These are phyloP conservation scores for Ceriagrion tenellum DNA, from an alignment of 2,888 invertebrate species.

Conservation along the genomic window DNA sequence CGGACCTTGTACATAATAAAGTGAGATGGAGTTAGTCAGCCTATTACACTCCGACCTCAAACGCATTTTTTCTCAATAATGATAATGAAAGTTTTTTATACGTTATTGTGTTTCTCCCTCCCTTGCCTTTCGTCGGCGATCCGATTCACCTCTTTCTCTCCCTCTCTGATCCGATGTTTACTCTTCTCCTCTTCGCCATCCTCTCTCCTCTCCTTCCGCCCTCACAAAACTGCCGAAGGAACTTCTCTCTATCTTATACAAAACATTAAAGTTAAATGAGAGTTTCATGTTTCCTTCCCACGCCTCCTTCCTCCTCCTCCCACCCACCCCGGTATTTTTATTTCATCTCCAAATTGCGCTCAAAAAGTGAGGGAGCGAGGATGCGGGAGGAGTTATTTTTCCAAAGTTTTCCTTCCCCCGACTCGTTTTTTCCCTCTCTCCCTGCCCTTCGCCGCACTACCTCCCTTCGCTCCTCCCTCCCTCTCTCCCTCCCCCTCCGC, in stretches of 20 bases:
- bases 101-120: not conserved
- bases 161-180: not conserved
- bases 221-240: not conserved
- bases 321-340: constrained; percentile 15
- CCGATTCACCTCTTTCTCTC: not conserved
- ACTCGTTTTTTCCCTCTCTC: too few species aligned
- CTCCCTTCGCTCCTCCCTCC: too few species aligned
- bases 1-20: too few species aligned
- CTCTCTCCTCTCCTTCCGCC: not conserved
- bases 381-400: not conserved
- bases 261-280: constrained; percentile 61
- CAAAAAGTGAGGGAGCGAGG: not conserved
- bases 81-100: not conserved
- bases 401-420: not conserved
- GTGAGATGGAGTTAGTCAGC: too few species aligned
- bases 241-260: not conserved
- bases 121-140: not conserved
- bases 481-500: not conserved
- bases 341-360: constrained; percentile 36
- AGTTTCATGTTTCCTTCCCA: constrained; percentile 17
- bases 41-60: not conserved
- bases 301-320: not conserved
- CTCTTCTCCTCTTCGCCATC: not conserved
- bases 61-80: not conserved
- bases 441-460: not conserved